Conservation (phyloP, 2,113 vertebrate genomes). For the Calidris pugnax region DNA sequence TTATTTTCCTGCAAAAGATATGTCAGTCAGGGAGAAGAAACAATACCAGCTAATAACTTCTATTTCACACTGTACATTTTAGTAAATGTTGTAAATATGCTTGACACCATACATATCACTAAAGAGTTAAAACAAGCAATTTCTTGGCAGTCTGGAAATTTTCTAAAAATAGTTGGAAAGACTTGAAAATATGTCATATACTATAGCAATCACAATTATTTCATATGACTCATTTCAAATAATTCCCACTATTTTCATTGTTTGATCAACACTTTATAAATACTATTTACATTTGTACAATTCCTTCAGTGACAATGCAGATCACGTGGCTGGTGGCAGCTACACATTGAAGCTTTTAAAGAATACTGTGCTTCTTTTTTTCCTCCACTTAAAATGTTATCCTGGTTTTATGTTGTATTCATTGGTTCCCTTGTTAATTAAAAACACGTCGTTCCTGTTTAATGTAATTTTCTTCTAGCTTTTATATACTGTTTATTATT, state of each 20-base stretch:
- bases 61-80: neutral
- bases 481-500: neutral
- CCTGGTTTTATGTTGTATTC: neutral
- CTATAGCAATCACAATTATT: neutral
- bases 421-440: neutral
- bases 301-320: neutral
- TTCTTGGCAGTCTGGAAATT: neutral
- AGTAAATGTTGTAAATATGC: neutral
- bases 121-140: neutral
- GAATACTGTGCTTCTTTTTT: too few species aligned
- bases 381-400: neutral
- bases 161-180: neutral
- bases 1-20: neutral
- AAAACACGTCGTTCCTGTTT: neutral
- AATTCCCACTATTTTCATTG: neutral
- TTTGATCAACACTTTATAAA: neutral
- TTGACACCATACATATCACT: neutral
- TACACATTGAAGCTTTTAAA: neutral
- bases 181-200: neutral
- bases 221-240: neutral
- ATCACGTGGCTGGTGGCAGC: neutral
- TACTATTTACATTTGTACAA: neutral
- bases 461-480: neutral
- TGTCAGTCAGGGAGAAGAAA: neutral
- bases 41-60: too few species aligned